A percentile compares a stretch with the other conserved stretches of the same genome.
phyloP scores from a whole-genome alignment of 2,797 vertebrate species.

The Linurgus olivaceus region DNA sequence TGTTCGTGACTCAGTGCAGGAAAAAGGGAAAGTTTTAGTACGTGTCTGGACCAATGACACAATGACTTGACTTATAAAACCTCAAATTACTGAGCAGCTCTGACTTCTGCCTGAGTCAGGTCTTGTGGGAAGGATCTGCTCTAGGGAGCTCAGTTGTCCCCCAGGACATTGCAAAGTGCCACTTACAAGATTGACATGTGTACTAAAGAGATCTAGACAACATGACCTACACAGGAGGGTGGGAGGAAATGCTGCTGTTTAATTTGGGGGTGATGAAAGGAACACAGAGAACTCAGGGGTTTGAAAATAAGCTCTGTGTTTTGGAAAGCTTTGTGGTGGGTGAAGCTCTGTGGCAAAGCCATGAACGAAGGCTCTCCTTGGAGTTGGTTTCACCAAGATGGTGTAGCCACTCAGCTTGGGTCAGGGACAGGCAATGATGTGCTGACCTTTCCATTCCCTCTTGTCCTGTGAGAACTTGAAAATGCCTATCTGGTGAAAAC shows the following conservation, averaged over 20 bases:
- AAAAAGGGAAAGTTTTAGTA: constrained; percentile 36
- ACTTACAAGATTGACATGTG: neutral
- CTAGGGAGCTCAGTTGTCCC: neutral
- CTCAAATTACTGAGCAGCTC: neutral
- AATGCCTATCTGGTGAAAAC: neutral
- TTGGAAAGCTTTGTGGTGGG: neutral
- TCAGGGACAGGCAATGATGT: neutral
- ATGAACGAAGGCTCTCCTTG: neutral
- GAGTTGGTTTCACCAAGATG: neutral
- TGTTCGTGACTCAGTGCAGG: neutral
- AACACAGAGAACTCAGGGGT: fast-evolving
- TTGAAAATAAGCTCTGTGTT: neutral
- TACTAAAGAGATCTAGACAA: constrained; percentile 1
- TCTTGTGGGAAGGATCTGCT: neutral
- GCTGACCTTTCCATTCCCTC: neutral
- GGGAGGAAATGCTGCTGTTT: neutral
- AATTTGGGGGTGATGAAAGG: neutral
- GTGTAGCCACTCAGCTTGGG: neutral
- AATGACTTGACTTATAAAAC: neutral
- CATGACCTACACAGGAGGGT: neutral
- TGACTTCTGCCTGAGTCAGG: neutral
- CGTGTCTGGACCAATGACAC: neutral
- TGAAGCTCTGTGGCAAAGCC: neutral
- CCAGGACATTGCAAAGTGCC: neutral
- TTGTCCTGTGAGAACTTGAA: neutral